A percentile compares a stretch with the other conserved stretches of the same genome.
Conservation (phyloP, 2,888 invertebrate species). For the Sesia apiformis region DNA sequence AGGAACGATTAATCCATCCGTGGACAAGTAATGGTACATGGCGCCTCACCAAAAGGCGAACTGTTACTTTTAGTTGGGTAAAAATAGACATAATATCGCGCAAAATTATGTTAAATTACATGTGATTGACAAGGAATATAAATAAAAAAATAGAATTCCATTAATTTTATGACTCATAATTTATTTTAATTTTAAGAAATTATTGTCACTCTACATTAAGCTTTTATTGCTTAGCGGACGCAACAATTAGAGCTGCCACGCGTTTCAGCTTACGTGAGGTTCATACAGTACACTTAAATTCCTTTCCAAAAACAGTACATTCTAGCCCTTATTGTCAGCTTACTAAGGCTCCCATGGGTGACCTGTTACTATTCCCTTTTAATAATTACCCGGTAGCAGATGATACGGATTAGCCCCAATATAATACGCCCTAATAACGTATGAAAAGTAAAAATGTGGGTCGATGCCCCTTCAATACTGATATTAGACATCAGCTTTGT, state of each 20-base stretch:
- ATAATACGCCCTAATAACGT: constrained; percentile 21
- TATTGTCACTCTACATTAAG: constrained; percentile 38
- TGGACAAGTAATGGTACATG: no score
- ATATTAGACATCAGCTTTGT: constrained; percentile 18
- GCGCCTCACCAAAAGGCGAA: no score
- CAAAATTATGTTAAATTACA: no score
- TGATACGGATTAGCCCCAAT: constrained; percentile 62
- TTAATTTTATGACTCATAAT: no score
- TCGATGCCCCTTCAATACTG: constrained; percentile 21
- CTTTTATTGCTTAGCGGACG: constrained; percentile 57
- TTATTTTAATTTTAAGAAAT: background rate
- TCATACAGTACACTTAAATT: constrained; percentile 18
- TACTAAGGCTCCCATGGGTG: background rate
- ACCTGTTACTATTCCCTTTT: constrained; percentile 37
- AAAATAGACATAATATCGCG: no score
- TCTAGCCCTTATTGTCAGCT: background rate
- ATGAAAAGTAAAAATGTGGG: constrained; percentile 27
- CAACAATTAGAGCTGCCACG: constrained; percentile 68
- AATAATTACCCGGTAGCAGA: constrained; percentile 72
- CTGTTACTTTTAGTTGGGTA: no score
- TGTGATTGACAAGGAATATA: no score
- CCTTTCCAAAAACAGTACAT: background rate
- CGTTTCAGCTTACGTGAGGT: constrained; percentile 51
- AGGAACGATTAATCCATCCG: no score
- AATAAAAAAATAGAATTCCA: no score